Conservation (phyloP, 2,797 vertebrate species). For the Anas acuta region DNA sequence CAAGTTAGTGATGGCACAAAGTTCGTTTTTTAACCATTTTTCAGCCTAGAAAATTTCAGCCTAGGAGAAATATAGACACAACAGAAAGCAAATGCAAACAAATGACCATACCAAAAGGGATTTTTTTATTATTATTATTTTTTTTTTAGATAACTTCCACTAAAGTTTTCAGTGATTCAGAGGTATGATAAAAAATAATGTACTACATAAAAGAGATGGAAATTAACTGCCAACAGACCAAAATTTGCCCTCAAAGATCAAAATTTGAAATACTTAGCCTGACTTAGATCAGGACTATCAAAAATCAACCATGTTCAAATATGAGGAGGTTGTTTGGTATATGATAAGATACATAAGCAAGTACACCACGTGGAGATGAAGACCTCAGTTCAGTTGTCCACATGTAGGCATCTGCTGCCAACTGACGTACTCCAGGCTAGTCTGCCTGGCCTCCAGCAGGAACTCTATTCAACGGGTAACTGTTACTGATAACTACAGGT, state of each 20-base stretch:
- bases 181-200: not conserved
- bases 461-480: not conserved
- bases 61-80: not conserved
- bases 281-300: not conserved
- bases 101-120: fast-evolving
- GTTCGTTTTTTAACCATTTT: not conserved
- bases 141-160: not conserved
- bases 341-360: fast-evolving
- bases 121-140: not conserved
- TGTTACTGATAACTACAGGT: not conserved
- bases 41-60: not conserved
- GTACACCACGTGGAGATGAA: fast-evolving
- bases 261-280: not conserved
- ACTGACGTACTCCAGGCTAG: fast-evolving
- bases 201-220: not conserved
- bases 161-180: not conserved
- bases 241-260: not conserved
- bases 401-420: not conserved
- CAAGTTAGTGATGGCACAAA: not conserved
- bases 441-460: not conserved
- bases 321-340: not conserved
- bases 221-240: not conserved
- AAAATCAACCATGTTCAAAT: not conserved
- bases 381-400: not conserved
- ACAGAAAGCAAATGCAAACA: not conserved